phyloP scores from a whole-genome alignment of 2,888 invertebrate species.

The Hesperia comma region DNA sequence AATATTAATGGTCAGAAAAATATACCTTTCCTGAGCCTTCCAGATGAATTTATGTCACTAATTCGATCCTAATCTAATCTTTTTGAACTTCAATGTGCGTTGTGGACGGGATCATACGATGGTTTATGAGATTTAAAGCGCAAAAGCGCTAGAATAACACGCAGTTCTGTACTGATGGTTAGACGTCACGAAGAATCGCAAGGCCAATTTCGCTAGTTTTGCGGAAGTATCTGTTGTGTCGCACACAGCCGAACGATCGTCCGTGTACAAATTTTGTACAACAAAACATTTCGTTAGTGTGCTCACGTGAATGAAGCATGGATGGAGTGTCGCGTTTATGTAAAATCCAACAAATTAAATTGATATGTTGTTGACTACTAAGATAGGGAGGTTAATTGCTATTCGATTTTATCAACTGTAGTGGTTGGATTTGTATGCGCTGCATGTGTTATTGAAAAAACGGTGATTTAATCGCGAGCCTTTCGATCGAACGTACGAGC shows the following conservation, averaged over 20 bases:
- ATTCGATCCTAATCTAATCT: slow-evolving; percentile 21
- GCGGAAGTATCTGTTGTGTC: slow-evolving; percentile 11
- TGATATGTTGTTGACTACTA: slow-evolving; percentile 41
- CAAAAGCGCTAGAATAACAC: slow-evolving; percentile 28
- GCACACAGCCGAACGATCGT: slow-evolving; percentile 6
- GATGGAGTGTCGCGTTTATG: slow-evolving; percentile 41
- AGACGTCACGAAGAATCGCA: slow-evolving; percentile 19
- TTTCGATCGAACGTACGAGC: slow-evolving; percentile 40
- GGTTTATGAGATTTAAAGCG: not conserved
- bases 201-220: slow-evolving; percentile 22
- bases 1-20: slow-evolving; percentile 9
- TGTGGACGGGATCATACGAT: slow-evolving; percentile 26
- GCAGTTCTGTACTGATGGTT: not conserved
- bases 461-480: slow-evolving; percentile 39
- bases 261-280: slow-evolving; percentile 26
- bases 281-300: slow-evolving; percentile 41
- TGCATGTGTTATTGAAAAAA: slow-evolving; percentile 19
- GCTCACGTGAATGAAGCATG: slow-evolving; percentile 46
- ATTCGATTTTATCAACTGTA: slow-evolving; percentile 42
- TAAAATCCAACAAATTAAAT: slow-evolving; percentile 41
- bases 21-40: no score
- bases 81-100: slow-evolving; percentile 10
- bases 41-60: slow-evolving; percentile 8
- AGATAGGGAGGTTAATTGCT: slow-evolving; percentile 40
- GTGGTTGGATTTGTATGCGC: slow-evolving; percentile 23